Evolutionary conservation across 1,140 invertebrate species (phyloP), one percentile per base, ranked within the genome.

Genomic region (Acromyrmex echinatior): DNA sequence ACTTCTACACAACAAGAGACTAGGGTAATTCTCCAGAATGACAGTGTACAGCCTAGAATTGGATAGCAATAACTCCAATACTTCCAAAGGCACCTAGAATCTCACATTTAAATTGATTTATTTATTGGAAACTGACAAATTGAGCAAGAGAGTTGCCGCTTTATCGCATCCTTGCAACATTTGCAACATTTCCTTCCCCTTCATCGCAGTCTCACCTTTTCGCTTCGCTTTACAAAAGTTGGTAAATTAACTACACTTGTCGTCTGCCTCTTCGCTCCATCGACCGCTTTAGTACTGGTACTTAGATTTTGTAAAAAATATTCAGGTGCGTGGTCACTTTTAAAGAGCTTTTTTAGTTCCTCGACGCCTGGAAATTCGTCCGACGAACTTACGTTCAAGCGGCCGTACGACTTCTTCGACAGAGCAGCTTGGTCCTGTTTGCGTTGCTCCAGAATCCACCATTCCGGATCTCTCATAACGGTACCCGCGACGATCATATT

Each of bases 401-500:
- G 96, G 1, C 62, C 90, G 14, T 92, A 90, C 6, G 93, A 93
- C 73, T 96, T 96, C 35, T 92, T 94, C 18, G 92, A 92, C 0
- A 92, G 90, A 10, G 74, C 9, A 10, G 74, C 6, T 14, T 73
- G 45, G 10, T 79, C 74, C 86, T 93, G 93, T 89, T 96, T 95
- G 87, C 95, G 95, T 88, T 97, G 96, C 89, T 97, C 97, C 76
- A 96, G 92, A 35, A 96, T 96, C 96, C 97, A 96, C 97, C 97
- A 97, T 86, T 97, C 98, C 0, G 98, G 97, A 94, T 99, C 98
- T 74, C 97, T 95, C 98, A 99, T 99, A 0, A 99, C 95, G 31
- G 97, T 97, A 0, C 98, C 98, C 92, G 98, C 99, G 3, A 98
- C 97, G 93, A 98, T 98, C 92, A 99, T 97, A 93, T 99, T 98